Evolutionary conservation across 2,888 invertebrate genomes (phyloP).

Genomic region (Cylindroiulus punctatus): DNA sequence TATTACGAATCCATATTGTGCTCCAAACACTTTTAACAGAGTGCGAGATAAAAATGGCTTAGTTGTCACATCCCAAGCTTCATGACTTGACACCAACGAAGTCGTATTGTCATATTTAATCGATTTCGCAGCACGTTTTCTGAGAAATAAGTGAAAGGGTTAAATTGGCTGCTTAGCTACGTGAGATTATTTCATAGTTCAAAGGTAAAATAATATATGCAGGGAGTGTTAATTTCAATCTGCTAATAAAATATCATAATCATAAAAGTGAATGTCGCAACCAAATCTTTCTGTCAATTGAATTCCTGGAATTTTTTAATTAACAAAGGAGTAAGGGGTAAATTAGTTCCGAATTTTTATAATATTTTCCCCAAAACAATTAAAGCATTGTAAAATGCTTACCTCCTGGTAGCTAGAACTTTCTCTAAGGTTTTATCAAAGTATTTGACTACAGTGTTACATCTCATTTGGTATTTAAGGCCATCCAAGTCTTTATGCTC

Average conservation of each 20-base stretch:
- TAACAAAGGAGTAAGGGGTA: too few species aligned
- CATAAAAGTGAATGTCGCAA: too few species aligned
- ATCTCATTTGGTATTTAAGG: slow-evolving; percentile 67
- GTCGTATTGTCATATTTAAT: not conserved
- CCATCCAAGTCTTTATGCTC: not conserved
- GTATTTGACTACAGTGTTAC: slow-evolving; percentile 68
- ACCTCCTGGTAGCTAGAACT: not conserved
- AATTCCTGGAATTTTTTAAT: too few species aligned
- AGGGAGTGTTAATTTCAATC: too few species aligned
- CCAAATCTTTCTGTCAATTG: too few species aligned
- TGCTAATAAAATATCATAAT: too few species aligned
- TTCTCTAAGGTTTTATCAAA: slow-evolving; percentile 25
- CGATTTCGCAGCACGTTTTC: not conserved
- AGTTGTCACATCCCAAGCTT: not conserved
- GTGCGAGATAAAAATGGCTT: slow-evolving; percentile 21
- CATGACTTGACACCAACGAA: not conserved
- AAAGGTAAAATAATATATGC: too few species aligned
- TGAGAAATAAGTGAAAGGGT: not conserved
- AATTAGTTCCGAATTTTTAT: too few species aligned
- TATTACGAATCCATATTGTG: not conserved
- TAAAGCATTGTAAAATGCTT: not conserved
- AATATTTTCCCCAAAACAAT: too few species aligned
- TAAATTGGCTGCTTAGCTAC: too few species aligned
- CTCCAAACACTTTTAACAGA: slow-evolving; percentile 38
- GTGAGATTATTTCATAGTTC: too few species aligned